Evolutionary conservation across 2,888 invertebrate species (phyloP).

Genomic region (Diloba caeruleocephala): DNA sequence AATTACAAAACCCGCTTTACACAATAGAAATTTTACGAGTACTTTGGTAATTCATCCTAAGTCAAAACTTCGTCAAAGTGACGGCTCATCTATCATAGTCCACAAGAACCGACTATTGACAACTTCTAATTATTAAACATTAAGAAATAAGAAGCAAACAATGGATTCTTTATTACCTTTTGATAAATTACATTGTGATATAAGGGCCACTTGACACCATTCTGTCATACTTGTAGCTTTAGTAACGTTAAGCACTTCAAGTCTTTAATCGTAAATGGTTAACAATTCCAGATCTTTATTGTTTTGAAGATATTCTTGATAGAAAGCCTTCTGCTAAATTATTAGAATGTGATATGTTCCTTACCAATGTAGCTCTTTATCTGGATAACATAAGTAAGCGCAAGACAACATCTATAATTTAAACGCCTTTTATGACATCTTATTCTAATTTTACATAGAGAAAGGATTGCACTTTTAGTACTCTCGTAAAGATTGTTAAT

Average conservation of each 20-base stretch:
- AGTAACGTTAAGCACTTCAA: conserved; percentile 15
- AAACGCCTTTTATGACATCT: no score
- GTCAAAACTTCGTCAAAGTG: conserved; percentile 11
- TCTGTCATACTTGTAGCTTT: conserved; percentile 29
- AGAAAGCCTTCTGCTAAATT: neutral
- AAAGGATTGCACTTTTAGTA: no score
- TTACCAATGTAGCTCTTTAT: no score
- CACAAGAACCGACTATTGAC: conserved; percentile 30
- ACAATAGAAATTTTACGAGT: conserved; percentile 20
- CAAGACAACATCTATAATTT: no score
- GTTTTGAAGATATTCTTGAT: conserved; percentile 2
- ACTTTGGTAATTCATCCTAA: conserved; percentile 20
- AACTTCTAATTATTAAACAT: conserved; percentile 29
- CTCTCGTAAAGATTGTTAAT: no score
- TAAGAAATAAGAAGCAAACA: conserved; percentile 44
- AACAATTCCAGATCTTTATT: conserved; percentile 29
- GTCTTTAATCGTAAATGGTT: conserved; percentile 28
- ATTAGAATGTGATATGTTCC: neutral
- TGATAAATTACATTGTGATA: conserved; percentile 26
- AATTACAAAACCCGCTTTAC: conserved; percentile 36
- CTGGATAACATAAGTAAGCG: no score
- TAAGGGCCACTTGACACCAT: conserved; percentile 49
- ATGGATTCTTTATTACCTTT: conserved; percentile 31
- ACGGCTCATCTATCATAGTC: conserved; percentile 20
- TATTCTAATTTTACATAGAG: no score